phyloP scores from a whole-genome alignment of 2,888 invertebrate species.

The Eristalinus sepulchralis region DNA sequence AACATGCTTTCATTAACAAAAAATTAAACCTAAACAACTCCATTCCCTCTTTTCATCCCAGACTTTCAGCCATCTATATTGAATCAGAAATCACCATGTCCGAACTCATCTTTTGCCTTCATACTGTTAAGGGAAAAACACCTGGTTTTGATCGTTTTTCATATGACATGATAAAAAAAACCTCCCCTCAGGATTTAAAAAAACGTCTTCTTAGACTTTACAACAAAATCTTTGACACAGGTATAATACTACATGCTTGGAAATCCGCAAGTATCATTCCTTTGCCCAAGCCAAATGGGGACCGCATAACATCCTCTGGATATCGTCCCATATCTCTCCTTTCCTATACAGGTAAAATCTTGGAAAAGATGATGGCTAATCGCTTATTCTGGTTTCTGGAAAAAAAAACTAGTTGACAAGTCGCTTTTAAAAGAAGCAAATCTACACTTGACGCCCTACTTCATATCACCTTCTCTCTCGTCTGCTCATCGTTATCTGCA shows the following conservation, averaged over 20 bases:
- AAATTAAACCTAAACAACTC: neutral
- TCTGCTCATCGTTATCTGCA: too few species aligned
- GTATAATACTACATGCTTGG: neutral
- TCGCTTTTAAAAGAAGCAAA: too few species aligned
- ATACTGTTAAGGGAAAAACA: neutral
- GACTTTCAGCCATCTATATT: neutral
- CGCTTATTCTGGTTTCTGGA: too few species aligned
- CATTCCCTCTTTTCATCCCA: neutral
- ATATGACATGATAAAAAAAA: neutral
- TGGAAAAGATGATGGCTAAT: too few species aligned
- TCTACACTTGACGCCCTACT: too few species aligned
- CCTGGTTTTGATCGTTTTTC: neutral
- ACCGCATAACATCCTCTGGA: too few species aligned
- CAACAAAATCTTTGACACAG: neutral
- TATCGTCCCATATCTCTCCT: too few species aligned
- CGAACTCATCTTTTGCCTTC: neutral
- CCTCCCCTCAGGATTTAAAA: too few species aligned
- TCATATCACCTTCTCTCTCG: too few species aligned
- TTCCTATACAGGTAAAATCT: too few species aligned
- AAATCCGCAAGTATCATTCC: constrained; percentile 3
- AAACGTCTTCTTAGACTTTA: neutral
- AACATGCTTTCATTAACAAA: too few species aligned
- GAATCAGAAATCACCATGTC: neutral
- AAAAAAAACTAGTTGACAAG: too few species aligned
- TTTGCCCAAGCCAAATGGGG: neutral